These are phyloP conservation scores for Drosophila trichaetosa DNA, from an alignment of 2,888 invertebrate species.

Conservation along the genomic window DNA sequence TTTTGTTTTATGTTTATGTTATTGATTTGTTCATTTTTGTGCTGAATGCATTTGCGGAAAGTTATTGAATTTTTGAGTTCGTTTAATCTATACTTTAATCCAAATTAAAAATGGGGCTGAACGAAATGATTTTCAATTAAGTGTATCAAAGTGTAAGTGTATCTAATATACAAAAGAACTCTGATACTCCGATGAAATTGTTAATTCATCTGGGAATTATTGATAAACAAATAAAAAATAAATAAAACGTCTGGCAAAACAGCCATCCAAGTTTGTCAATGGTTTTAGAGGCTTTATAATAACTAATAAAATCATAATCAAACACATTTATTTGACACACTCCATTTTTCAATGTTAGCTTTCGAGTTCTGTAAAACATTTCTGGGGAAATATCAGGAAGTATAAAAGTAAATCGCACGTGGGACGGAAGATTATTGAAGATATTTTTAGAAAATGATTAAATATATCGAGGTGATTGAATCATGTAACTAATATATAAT, in stretches of 20 bases:
- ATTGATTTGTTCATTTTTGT: not conserved
- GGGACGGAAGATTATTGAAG: not conserved
- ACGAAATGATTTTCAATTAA: not conserved
- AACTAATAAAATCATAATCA: not conserved
- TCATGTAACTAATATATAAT: no score
- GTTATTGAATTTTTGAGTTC: not conserved
- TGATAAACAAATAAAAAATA: not conserved
- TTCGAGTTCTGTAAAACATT: not conserved
- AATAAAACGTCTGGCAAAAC: not conserved
- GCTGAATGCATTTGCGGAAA: not conserved
- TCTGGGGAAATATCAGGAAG: not conserved
- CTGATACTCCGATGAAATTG: no score
- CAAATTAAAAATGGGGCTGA: not conserved
- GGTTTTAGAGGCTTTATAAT: not conserved
- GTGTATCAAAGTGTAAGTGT: not conserved
- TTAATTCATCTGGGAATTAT: not conserved
- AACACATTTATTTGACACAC: not conserved
- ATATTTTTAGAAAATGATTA: not conserved
- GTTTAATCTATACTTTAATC: not conserved
- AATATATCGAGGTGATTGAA: not conserved
- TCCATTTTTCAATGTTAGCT: fast-evolving
- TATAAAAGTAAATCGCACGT: not conserved
- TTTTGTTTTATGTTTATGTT: not conserved
- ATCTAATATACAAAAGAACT: not conserved
- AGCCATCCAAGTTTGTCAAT: not conserved